Evolutionary conservation across 2,797 vertebrate species (phyloP), one percentile per base, ranked within the genome.

Genomic region (Esox lucius): DNA sequence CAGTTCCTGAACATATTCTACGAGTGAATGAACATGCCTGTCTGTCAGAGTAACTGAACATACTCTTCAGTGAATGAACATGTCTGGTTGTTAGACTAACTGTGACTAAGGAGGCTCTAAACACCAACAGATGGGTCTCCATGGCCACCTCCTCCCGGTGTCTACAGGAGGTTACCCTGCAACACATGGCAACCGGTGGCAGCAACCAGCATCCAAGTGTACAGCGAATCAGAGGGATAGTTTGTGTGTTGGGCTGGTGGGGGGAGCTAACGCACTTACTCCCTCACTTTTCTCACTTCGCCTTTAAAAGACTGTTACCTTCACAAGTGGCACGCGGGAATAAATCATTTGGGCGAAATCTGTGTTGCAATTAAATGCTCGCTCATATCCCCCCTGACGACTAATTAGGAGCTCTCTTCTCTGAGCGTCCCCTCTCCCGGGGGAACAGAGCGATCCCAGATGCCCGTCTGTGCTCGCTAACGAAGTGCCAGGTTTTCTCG

Each of bases 221-320:
- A 87, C 91, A 91, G 88, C 89, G 85, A 81, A 78, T 78, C 56
- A 24, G 22, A 75, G 81, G 79, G 85, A 84, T 83, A 83, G 77
- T 24, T 49, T 91, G 88, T 89, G 86, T 53, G 51, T 16, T 8
- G 4, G 35, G 33, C 5, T 11, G 61, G 71, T 65, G 68, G 79
- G 67, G 39, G 67, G 72, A 59, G 39, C 49, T 26, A 88, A 87
- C 81, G 56, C 84, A 86, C 85, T 89, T 86, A 75, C 90, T 90
- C 87, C 81, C 81, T 88, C 87, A 87, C 85, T 91, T 87, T 88
- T 81, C 81, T 88, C 87, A 87, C 85, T 90, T 86, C 87, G 93
- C 92, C 88, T 92, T 95, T 91, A 95, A 95, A 94, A 95, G 94
- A 94, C 93, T 92, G 90, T 89, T 91, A 93, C 90, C 88, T 94